Evolutionary conservation across 2,797 vertebrate genomes (phyloP), one percentile per base, ranked within the genome.

Genomic region (Protonibea diacanthus): DNA sequence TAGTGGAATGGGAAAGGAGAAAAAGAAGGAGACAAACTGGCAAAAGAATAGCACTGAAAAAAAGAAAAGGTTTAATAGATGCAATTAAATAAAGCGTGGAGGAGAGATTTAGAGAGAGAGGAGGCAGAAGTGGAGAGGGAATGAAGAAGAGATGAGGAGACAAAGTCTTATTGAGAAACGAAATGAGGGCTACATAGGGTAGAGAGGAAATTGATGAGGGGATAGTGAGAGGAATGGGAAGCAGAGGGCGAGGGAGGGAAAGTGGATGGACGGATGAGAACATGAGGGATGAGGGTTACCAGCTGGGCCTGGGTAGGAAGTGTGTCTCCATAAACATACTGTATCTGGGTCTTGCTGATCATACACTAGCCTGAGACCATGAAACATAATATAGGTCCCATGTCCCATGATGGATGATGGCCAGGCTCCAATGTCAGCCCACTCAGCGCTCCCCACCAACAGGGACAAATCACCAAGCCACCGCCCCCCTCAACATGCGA

Each of bases 381-480:
- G 44, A 80, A 93, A 86, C 81, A 88, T 90, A 92, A 90, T 90
- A 85, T 85, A 76, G 86, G 82, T 85, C 70, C 71, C 78, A 58
- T 49, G 74, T 80, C 69, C 74, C 9, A 58, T 94, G 94, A 95
- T 94, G 92, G 92, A 95, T 93, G 92, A 90, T 82, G 59, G 69
- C 63, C 21, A 48, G 78, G 73, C 74, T 76, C 44, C 60, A 12
- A 38, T 90, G 89, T 91, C 90, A 89, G 89, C 87, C 82, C 83
- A 89, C 83, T 92, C 88, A 90, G 90, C 76, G 69, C 79, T 88
- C 83, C 60, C 63, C 71, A 79, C 71, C 81, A 91, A 83, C 82
- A 75, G 85, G 89, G 84, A 94, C 89, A 93, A 93, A 94, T 92
- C 85, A 92, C 88, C 73, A 8, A 10, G 76, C 78, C 83, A 44